Percentiles rank a stretch among this genome's conserved stretches.
Conservation (phyloP, 2,797 vertebrate genomes). For the Darevskia mixta region DNA sequence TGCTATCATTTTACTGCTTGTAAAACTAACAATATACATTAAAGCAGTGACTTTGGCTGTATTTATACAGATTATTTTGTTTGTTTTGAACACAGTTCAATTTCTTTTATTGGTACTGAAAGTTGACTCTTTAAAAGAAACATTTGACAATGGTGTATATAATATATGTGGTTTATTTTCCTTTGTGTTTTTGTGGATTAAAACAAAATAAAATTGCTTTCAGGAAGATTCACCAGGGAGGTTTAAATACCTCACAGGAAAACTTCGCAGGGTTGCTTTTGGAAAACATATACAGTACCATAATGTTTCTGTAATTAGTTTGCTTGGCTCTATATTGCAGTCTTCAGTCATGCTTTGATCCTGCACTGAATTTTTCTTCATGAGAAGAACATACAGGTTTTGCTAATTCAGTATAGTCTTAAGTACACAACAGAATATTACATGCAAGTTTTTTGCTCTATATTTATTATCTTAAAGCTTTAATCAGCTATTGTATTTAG, state of each 20-base stretch:
- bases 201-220: background rate
- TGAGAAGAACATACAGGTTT: background rate
- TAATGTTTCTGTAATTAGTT: background rate
- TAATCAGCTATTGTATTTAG: background rate
- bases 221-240: background rate
- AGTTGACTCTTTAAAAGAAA: background rate
- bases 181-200: background rate
- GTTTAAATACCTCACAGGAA: too few species aligned
- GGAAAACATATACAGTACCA: background rate
- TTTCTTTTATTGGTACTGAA: background rate
- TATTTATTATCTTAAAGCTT: background rate
- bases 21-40: background rate
- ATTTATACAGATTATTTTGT: background rate
- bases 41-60: background rate
- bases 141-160: background rate
- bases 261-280: background rate
- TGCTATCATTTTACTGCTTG: background rate
- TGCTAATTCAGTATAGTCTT: background rate
- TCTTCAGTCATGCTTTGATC: background rate
- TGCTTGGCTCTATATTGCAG: background rate
- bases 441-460: background rate
- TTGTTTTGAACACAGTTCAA: background rate
- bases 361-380: background rate
- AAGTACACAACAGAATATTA: background rate
- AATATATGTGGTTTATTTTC: background rate